These are phyloP conservation scores for Halocynthia aurantium DNA, from an alignment of 23 tunicate genomes.

Conservation along the genomic window DNA sequence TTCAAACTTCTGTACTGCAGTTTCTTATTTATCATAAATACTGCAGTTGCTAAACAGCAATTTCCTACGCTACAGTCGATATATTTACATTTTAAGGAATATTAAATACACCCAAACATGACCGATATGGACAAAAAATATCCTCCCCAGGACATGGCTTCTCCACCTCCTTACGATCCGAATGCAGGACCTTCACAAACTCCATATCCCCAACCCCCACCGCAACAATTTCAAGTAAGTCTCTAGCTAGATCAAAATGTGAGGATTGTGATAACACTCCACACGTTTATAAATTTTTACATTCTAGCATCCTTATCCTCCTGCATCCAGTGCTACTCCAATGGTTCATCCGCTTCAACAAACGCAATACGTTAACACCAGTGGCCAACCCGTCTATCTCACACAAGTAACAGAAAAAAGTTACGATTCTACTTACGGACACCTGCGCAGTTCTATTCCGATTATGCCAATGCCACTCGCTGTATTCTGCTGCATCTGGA, in stretches of 20 bases:
- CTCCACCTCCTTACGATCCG: background rate
- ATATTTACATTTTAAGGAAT: too few species aligned
- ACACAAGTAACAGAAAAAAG: slow-evolving; percentile 18
- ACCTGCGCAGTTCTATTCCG: slow-evolving; percentile 50
- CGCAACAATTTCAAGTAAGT: slow-evolving; percentile 4
- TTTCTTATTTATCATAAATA: too few species aligned
- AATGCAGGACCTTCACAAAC: background rate
- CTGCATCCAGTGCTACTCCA: background rate
- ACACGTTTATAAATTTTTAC: background rate
- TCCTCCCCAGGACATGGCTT: background rate
- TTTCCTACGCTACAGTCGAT: too few species aligned
- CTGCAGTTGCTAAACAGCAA: too few species aligned
- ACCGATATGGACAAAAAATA: too few species aligned
- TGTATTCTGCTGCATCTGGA: slow-evolving; percentile 44
- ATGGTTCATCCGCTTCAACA: background rate
- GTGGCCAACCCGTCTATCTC: slow-evolving; percentile 20
- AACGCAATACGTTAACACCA: background rate
- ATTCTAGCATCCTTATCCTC: background rate
- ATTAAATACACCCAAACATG: too few species aligned
- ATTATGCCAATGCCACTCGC: slow-evolving; percentile 79
- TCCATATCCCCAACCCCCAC: background rate
- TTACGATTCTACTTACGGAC: slow-evolving; percentile 6
- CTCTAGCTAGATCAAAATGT: background rate
- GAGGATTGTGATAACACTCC: background rate
- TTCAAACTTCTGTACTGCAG: too few species aligned